Evolutionary conservation across 2,797 vertebrate genomes (phyloP).

Genomic region (Iguana delicatissima): DNA sequence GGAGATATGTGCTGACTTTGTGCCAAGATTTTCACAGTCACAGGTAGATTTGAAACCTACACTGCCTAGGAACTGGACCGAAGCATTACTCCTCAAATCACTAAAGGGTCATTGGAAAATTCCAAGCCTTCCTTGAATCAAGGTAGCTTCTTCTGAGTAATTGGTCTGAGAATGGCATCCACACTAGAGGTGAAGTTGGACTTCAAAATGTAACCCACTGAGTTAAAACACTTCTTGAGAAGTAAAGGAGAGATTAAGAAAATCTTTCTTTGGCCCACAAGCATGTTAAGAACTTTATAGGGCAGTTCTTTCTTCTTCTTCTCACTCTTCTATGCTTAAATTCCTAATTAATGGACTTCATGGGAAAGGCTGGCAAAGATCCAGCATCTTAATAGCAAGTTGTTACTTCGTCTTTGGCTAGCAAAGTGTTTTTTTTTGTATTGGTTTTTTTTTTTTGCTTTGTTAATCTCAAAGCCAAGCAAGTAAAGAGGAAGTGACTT

Average conservation of each 20-base stretch:
- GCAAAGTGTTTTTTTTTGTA: conserved; percentile 3
- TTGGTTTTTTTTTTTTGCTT: too few relatives aligned
- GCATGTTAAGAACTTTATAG: background rate
- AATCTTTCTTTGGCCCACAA: background rate
- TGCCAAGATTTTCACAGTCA: background rate
- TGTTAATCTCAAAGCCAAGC: background rate
- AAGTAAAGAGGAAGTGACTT: background rate
- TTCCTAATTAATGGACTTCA: conserved; percentile 17
- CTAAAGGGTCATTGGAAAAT: background rate
- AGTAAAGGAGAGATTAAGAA: background rate
- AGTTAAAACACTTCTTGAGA: background rate
- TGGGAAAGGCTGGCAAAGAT: background rate
- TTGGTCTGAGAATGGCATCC: background rate
- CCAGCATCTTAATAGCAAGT: background rate
- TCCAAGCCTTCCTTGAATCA: background rate
- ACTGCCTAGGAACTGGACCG: background rate
- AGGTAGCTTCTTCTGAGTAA: background rate
- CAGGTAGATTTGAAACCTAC: background rate
- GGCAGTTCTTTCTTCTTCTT: background rate
- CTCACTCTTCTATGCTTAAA: background rate
- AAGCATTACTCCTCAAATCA: background rate
- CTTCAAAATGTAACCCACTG: background rate
- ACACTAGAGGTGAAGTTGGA: background rate
- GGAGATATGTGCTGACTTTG: accelerated
- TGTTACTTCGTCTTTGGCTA: conserved; percentile 8